A percentile compares a stretch with the other conserved stretches of the same genome.
phyloP scores from a whole-genome alignment of 1,140 invertebrate species.

The Protaetia brevitarsis region DNA sequence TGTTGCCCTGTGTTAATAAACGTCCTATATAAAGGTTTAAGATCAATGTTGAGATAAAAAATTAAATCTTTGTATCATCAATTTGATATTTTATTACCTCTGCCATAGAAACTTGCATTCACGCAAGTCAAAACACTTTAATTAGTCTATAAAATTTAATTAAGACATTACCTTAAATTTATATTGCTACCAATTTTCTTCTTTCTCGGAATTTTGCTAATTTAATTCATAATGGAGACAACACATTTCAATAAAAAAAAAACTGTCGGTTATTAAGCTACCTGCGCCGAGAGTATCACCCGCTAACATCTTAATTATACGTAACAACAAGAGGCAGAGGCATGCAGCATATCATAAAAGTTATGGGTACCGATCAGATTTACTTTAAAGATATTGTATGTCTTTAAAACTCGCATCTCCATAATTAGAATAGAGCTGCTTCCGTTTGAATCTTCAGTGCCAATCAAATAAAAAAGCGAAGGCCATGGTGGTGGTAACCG shows the following conservation, averaged over 20 bases:
- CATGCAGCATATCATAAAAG: neutral
- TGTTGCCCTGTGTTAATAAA: no score
- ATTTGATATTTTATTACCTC: no score
- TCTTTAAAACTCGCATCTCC: neutral
- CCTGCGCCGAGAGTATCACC: neutral
- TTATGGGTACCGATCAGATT: neutral
- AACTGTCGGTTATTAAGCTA: neutral
- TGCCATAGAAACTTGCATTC: no score
- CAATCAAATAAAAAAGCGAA: neutral
- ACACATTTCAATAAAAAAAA: neutral
- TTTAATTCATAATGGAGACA: neutral
- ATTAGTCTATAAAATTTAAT: neutral
- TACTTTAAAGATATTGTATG: neutral
- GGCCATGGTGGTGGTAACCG: neutral
- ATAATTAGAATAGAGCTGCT: neutral
- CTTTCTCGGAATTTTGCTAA: neutral
- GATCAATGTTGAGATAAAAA: no score
- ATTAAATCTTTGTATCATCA: no score
- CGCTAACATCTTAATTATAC: conserved; percentile 5
- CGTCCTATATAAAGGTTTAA: no score
- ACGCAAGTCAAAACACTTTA: no score
- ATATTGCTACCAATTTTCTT: neutral
- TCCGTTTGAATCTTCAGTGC: neutral
- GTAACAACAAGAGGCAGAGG: neutral
- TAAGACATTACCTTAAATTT: neutral